Base-by-base conservation (phyloP, 1,140 invertebrate species). In the Nasonia vitripennis region DNA sequence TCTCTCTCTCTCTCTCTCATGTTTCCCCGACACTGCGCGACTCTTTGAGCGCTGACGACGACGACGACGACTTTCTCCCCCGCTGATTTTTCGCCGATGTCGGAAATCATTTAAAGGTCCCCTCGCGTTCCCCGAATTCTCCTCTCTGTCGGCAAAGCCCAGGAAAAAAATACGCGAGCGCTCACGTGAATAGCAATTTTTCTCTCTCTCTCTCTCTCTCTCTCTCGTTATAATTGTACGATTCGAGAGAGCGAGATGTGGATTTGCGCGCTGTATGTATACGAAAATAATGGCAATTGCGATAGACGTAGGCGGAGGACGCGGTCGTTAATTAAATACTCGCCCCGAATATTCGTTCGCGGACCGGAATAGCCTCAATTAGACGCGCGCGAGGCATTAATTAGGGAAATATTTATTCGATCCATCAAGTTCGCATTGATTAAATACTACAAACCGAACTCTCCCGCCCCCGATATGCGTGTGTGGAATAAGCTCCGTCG, bases 361-460 rank as follows among this genome's bases (percentile, higher is more conserved):
- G 48, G 2, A 1, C 67, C 1, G 37, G 5, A n/a, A 9, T 14
- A 11, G 11, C 48, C 70, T 71, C 34, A 70, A 81, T 73, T 81
- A 81, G 80, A 71, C 11, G 3, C 55, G 55, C 55, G 2, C 55
- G 55, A 62, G 55, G 5, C 45, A 73, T 81, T 67, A 71, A 73
- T 73, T 73, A 51, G n/a, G 17, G 20, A 51, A 81, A 81, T 51
- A 81, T 73, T 81, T 81, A 73, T 81, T 71, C 20, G 23, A 71
- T 71, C 70, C 23, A 31, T 80, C 31, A 70, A 80, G 37, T 41
- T 70, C 20, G 11, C 62, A 27, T n/a, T 80, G 62, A 80, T 70
- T 80, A 70, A 55, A 55, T 17, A 12, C 78, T 70, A 67, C 55
- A 41, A 80, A 62, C 45, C 34, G 27, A 34, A 31, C 23, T 79